Conservation (phyloP, 2,113 vertebrate genomes). For the Festucalex cinctus region DNA sequence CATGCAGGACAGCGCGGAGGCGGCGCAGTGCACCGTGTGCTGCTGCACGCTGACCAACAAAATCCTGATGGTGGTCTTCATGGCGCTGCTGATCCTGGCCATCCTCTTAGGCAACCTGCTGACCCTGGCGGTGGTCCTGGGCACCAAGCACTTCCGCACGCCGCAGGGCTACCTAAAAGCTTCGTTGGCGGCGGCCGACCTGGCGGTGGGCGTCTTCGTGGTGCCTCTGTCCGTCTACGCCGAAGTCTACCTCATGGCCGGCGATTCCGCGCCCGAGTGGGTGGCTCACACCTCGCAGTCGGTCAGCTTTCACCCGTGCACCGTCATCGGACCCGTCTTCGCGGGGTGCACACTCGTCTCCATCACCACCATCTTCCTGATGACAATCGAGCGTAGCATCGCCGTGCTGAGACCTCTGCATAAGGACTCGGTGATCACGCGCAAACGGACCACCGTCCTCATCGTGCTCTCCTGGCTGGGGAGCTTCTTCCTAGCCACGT, state of each 20-base stretch:
- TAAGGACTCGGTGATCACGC: constrained; percentile 72
- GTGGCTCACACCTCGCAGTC: constrained; percentile 56
- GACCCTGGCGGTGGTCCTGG: constrained; percentile 71
- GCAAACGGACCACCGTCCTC: constrained; percentile 66
- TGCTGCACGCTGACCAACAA: constrained; percentile 70
- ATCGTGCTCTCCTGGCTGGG: constrained; percentile 71
- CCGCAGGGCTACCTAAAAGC: constrained; percentile 79
- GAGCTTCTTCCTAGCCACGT: constrained; percentile 73
- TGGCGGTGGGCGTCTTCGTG: constrained; percentile 73
- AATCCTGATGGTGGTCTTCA: constrained; percentile 70
- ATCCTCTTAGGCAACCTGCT: constrained; percentile 72
- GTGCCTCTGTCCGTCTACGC: constrained; percentile 75
- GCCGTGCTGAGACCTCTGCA: constrained; percentile 75
- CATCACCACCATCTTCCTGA: constrained; percentile 75
- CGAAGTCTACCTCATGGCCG: constrained; percentile 66
- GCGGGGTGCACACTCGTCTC: constrained; percentile 78
- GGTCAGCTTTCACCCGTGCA: constrained; percentile 71
- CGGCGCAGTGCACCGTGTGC: constrained; percentile 65
- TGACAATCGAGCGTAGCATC: constrained; percentile 73
- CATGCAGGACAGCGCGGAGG: constrained; percentile 51
- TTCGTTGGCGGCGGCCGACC: constrained; percentile 73
- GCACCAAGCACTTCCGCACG: constrained; percentile 72
- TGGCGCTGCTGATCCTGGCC: constrained; percentile 68
- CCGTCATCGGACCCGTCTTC: constrained; percentile 71
- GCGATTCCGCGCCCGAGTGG: constrained; percentile 58